Conservation (phyloP, 1,140 invertebrate species). For the Adoxophyes honmai region DNA sequence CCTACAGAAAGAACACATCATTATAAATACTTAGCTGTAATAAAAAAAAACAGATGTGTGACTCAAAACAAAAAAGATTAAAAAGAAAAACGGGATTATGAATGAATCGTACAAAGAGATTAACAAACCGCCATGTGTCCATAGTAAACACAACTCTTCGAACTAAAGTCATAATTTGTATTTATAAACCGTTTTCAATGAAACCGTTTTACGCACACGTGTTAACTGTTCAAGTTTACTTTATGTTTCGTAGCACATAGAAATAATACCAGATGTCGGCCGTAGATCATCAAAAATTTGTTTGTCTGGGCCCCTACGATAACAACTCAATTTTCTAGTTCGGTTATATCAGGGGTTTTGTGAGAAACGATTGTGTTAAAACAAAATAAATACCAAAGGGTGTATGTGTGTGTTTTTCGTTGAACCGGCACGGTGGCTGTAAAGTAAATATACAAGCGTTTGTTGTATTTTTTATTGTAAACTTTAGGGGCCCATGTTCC, state of each 20-base stretch:
- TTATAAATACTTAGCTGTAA: no score
- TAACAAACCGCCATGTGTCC: neutral
- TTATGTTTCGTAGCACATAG: conserved; percentile 31
- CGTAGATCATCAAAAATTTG: conserved; percentile 30
- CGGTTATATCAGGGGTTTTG: conserved; percentile 13
- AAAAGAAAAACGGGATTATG: no score
- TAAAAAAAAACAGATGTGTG: no score
- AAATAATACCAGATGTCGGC: conserved; percentile 34
- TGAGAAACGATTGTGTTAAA: neutral
- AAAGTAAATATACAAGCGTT: neutral
- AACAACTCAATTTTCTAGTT: conserved; percentile 25
- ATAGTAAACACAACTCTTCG: neutral
- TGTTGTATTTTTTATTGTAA: no score
- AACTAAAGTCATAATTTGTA: conserved; percentile 12
- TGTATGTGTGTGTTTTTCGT: neutral
- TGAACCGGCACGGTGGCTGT: neutral
- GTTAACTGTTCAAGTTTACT: conserved; percentile 33
- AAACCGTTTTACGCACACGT: conserved; percentile 21
- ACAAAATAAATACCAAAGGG: neutral
- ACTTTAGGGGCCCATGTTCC: no score
- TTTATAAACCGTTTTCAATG: conserved; percentile 10
- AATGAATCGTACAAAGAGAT: no score
- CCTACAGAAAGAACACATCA: no score
- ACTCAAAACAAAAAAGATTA: no score
- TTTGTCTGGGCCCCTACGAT: conserved; percentile 31